Evolutionary conservation across 2,113 vertebrate genomes (phyloP), one percentile per base, ranked within the genome.

Genomic region (Hypomesus transpacificus): DNA sequence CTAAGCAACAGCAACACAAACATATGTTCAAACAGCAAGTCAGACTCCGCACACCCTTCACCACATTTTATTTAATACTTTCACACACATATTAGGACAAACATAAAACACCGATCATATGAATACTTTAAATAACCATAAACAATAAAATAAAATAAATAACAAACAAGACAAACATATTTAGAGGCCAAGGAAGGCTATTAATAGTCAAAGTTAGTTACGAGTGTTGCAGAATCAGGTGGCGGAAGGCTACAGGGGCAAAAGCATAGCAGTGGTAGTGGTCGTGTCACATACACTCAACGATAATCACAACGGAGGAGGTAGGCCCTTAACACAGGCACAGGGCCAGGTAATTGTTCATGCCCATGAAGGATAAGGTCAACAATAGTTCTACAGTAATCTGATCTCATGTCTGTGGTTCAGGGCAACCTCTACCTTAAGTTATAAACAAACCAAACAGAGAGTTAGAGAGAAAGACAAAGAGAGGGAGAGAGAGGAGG

Each of bases 11-110:
- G 51, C 70, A 51, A 66, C 20, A 66, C n/a, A 70, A 26, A 0
- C 31, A 52, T 82, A 58, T 60, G 80, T 77, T 86, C 81, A 70
- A 70, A 62, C 51, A 70, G 21, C 17, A 21, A 68, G 17, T 68
- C 18, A 69, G 66, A 69, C 58, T 34, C 22, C 18, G 22, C 57
- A 62, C 28, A 53, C 46, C 62, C 68, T 61, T 20, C 68, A 63
- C 51, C 82, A 82, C 70, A 54, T 66, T 91, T 91, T 89, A 87
- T 89, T 88, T 83, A 84, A 84, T 83, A 84, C 80, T 74, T 85
- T 79, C 87, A 89, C 87, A 89, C 84, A 89, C 85, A 71, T 83
- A 73, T 66, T 78, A 83, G 80, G 84, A 87, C 79, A 81, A 90
- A 91, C 87, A 74, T 75, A 89, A 87, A 85, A 82, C 77, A 85